Evolutionary conservation across 2,113 vertebrate genomes (phyloP).

Genomic region (Gallinago jamesoni): DNA sequence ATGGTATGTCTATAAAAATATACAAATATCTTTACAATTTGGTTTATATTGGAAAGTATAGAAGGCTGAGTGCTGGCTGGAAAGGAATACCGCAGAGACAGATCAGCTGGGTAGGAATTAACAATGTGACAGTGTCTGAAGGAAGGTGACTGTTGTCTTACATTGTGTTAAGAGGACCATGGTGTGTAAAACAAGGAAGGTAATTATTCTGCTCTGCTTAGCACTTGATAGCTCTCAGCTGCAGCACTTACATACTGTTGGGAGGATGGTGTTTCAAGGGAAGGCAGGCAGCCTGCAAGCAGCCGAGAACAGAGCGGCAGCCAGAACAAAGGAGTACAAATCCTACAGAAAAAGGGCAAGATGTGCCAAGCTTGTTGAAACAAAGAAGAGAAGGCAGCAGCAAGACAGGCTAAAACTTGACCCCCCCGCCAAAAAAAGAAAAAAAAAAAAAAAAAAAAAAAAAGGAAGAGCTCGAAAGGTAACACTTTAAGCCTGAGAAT

Average conservation of each 20-base stretch:
- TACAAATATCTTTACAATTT: neutral
- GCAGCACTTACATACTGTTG: neutral
- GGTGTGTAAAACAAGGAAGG: conserved; percentile 31
- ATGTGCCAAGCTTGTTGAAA: neutral
- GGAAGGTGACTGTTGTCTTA: neutral
- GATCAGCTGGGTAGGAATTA: neutral
- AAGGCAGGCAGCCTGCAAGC: neutral
- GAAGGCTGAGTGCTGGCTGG: neutral
- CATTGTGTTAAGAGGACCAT: neutral
- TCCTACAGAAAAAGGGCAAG: neutral
- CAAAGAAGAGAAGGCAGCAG: neutral
- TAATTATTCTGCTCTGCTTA: conserved; percentile 62
- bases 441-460: neutral
- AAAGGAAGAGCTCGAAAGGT: neutral
- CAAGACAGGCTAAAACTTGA: neutral
- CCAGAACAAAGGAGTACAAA: neutral
- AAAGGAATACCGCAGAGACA: neutral
- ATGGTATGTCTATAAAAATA: neutral
- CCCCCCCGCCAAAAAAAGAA: neutral
- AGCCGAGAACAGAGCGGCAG: neutral
- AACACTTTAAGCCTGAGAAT: neutral
- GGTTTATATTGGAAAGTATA: neutral
- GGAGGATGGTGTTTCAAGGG: neutral
- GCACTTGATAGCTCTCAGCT: conserved; percentile 19
- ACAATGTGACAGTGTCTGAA: neutral